Evolutionary conservation across 2,888 invertebrate genomes (phyloP), one percentile per base, ranked within the genome.

Genomic region (Melanostoma scalare): DNA sequence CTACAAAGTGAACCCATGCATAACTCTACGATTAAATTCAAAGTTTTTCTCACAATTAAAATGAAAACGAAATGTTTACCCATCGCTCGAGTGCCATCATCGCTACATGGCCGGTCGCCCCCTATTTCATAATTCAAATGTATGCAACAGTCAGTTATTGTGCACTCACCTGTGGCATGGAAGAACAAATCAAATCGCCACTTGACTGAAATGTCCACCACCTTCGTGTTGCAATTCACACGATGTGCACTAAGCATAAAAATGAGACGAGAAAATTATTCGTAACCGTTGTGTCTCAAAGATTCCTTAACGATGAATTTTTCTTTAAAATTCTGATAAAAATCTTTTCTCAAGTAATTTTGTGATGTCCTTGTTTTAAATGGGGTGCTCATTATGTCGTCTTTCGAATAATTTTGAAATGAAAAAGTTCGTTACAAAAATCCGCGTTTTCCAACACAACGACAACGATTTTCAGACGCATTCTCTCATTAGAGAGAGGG

Each of bases 101-200:
- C 53, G 31, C 30, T 30, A 61, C 20, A 42, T 36, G 48, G 20
- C 52, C 50, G 46, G 30, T 63, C 63, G 50, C 69, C 63, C 77
- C 72, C 67, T 82, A 68, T 56, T 46, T 67, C 20, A 20, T 50
- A 6, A 6, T 30, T 53, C 4, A 2, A 71, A 65, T 30, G 31
- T 48, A 60, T 56, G 77, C 82, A 82, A 77, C 82, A 77, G 77
- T 63, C 73, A 79, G 74, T 84, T 84, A 75, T 5, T 74, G 79
- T 67, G 84, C 84, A 67, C 67, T 84, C 84, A 84, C 84, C 84
- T 84, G 84, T 84, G 65, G 69, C 78, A 69, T 68, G 48, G 20
- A 69, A 69, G 71, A 69, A 73, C 77, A 84, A 84, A 84, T 84
- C 84, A 84, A 84, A 79, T 79, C 84, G 74, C 56, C 84, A 71